Evolutionary conservation across 30 jellyfish, hydroid and myxozoan species (phyloP), one percentile per base, ranked within the genome.

Genomic region (Cassiopea xamachana): DNA sequence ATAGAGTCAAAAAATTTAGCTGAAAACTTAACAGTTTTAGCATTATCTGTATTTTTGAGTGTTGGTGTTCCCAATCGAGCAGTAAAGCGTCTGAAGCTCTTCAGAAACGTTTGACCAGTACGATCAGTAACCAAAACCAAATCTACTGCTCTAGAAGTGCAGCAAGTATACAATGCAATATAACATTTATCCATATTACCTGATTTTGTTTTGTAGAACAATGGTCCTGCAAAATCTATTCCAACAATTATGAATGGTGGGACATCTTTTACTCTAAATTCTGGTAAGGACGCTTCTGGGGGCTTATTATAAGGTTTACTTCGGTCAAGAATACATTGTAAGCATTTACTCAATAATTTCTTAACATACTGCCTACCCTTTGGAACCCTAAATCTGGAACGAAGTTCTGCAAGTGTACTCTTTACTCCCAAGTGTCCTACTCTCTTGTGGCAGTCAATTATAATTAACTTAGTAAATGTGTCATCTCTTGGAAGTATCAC

Each of bases 331-430:
- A 14, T 85, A 46, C 93, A 85, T 13, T 18, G 59, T 7, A 18
- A 15, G 59, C 93, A 85, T 39, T 85, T 86, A 46, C 60, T 60
- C 15, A 88, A 1, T 6, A 88, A 60, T 45, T 48, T 77, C 62
- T 88, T 89, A 14, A 89, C 91, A 46, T 79, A 64, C 49, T 89
- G 96, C 44, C 96, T 68, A 44, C 96, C 96, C 51, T 51, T 79
- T 39, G 92, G 74, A 13, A 89, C 80, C 96, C 96, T 79, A 80
- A 89, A 89, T 77, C 91, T 89, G 10, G 96, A 79, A 12, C 92
- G 17, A 2, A 89, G 72, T 48, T 89, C 44, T 27, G 39, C 39
- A 27, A 27, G 39, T 27, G 39, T 27, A 27, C 39, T 27, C 39
- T 27, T 27, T 27, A 79, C 18, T 19, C 83, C 83, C 8, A 19